Evolutionary conservation across 1,140 invertebrate species (phyloP), one percentile per base, ranked within the genome.

Genomic region (Oreohelix idahoensis): DNA sequence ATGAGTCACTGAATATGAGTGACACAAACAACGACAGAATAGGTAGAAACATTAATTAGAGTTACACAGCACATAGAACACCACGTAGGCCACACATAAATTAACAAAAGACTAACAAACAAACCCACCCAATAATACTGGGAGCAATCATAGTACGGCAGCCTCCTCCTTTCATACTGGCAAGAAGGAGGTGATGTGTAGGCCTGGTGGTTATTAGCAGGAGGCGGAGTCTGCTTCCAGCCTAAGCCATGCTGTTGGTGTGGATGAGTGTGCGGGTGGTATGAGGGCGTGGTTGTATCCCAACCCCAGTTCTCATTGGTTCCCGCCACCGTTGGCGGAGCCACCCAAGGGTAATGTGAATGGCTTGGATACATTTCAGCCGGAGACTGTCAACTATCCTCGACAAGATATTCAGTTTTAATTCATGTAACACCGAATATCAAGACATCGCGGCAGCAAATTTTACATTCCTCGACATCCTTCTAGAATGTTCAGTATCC

Each of bases 71-170:
- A n/a, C n/a, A n/a, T n/a, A n/a, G n/a, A n/a, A n/a, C n/a, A n/a
- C n/a, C n/a, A n/a, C n/a, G n/a, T n/a, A n/a, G n/a, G n/a, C n/a
- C n/a, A n/a, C n/a, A n/a, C n/a, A n/a, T n/a, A n/a, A n/a, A n/a
- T n/a, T n/a, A n/a, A n/a, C n/a, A n/a, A n/a, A n/a, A n/a, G n/a
- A n/a, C n/a, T 11, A 69, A n/a, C 5, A 71, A 2, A 73, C 71
- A 73, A 73, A 76, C 74, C 74, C 45, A 76, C 74, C 74, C 74
- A 76, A 45, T 76, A 76, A n/a, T 76, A 76, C 74, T 76, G 74
- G 2, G 74, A 76, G 32, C 45, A 76, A n/a, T 76, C 74, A 51
- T 76, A 76, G 45, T 76, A 76, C 0, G 74, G 74, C 29, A 76
- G 20, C 23, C 74, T n/a, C 29, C 74, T 45, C 45, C 74, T 51